phyloP scores from a whole-genome alignment of 2,888 invertebrate genomes.

The Heliothis peltigera region DNA sequence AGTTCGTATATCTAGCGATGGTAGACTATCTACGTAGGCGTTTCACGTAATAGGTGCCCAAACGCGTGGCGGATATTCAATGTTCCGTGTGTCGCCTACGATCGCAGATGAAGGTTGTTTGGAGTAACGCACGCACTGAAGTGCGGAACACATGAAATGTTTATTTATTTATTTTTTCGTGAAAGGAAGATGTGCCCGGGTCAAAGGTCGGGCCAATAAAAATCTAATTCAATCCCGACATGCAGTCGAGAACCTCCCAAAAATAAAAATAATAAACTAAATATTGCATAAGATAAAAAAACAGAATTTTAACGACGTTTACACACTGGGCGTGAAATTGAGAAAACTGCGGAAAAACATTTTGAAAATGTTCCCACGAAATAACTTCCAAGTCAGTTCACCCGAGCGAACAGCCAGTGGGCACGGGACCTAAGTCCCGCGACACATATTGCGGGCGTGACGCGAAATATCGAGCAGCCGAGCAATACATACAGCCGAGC shows the following conservation, averaged over 20 bases:
- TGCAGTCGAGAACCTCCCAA: not conserved
- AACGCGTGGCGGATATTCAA: constrained; percentile 69
- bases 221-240: not conserved
- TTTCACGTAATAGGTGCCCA: constrained; percentile 66
- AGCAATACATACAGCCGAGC: constrained; percentile 48
- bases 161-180: too few species aligned
- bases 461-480: constrained; percentile 67
- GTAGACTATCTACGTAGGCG: constrained; percentile 55
- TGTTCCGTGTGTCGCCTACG: constrained; percentile 62
- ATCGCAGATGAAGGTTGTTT: constrained; percentile 53
- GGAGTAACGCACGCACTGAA: constrained; percentile 45
- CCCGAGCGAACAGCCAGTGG: constrained; percentile 34
- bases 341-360: constrained; percentile 3
- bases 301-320: too few species aligned
- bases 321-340: not conserved
- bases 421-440: constrained; percentile 53
- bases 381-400: not conserved
- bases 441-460: constrained; percentile 76
- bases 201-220: not conserved
- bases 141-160: constrained; percentile 32
- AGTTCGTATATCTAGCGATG: constrained; percentile 67
- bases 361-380: not conserved
- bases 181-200: not conserved
- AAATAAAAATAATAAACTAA: not conserved
- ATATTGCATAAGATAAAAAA: too few species aligned